phyloP scores from a whole-genome alignment of 1,140 invertebrate species.

The Diachasma alloeum region DNA sequence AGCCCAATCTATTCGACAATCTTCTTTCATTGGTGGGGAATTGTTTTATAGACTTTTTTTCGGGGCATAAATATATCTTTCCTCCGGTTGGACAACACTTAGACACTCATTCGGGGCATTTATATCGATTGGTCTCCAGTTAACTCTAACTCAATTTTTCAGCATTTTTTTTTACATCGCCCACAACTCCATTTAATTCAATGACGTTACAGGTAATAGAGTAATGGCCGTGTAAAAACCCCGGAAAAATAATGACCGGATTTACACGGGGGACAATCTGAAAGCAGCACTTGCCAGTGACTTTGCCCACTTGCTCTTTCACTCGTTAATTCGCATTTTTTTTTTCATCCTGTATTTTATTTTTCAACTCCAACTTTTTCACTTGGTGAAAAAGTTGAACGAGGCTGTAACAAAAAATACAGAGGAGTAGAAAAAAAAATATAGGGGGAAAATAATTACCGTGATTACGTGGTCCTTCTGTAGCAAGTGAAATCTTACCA shows the following conservation, averaged over 20 bases:
- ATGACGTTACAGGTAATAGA: background rate
- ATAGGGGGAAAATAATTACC: background rate
- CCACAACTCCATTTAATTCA: background rate
- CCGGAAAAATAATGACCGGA: background rate
- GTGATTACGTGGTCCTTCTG: background rate
- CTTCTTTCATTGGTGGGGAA: background rate
- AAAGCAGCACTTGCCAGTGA: background rate
- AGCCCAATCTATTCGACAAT: background rate
- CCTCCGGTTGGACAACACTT: no score
- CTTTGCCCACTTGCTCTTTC: slow-evolving; percentile 9
- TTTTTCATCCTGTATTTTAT: background rate
- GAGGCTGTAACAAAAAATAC: background rate
- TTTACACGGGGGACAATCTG: background rate
- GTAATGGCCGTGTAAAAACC: background rate
- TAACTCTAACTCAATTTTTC: background rate
- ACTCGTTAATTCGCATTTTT: background rate
- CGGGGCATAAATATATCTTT: no score
- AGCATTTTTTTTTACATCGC: background rate
- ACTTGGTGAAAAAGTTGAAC: background rate
- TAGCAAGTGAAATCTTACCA: background rate
- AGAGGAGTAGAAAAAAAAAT: background rate
- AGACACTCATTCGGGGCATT: background rate
- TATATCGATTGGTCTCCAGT: background rate
- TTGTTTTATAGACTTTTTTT: background rate
- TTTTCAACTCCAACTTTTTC: slow-evolving; percentile 1